phyloP scores from a whole-genome alignment of 2,888 invertebrate genomes.

The Clepsis dumicolana region DNA sequence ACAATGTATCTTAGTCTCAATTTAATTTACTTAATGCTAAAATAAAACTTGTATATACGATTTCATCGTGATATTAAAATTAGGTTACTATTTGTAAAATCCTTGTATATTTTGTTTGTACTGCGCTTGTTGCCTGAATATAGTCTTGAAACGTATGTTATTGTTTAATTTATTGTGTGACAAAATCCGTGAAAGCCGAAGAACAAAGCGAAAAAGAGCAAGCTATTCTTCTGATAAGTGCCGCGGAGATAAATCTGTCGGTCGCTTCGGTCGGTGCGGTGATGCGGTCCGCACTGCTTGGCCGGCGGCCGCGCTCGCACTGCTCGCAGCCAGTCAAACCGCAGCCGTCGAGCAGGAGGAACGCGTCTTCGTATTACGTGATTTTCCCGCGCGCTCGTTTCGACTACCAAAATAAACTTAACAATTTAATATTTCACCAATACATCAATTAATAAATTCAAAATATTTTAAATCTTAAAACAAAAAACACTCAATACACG shows the following conservation, averaged over 20 bases:
- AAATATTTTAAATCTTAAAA: background rate
- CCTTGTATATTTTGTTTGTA: constrained; percentile 56
- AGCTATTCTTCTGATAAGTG: constrained; percentile 44
- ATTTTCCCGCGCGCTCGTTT: constrained; percentile 62
- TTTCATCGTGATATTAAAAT: constrained; percentile 77
- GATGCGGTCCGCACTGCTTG: constrained; percentile 27
- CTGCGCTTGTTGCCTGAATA: constrained; percentile 71
- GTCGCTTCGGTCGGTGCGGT: constrained; percentile 10
- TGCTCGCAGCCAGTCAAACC: constrained; percentile 62
- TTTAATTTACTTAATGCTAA: constrained; percentile 55
- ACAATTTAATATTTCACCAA: background rate
- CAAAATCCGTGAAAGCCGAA: background rate
- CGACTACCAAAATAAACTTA: constrained; percentile 48
- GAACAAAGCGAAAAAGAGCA: background rate
- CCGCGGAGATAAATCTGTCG: constrained; percentile 20
- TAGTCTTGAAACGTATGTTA: constrained; percentile 51
- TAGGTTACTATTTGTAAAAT: constrained; percentile 58
- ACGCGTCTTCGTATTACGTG: constrained; percentile 57
- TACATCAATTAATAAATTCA: background rate
- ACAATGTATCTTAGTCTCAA: constrained; percentile 20
- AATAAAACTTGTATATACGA: constrained; percentile 74
- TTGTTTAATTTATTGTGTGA: constrained; percentile 20
- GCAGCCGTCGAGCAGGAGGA: constrained; percentile 59
- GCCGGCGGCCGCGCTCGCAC: constrained; percentile 43
- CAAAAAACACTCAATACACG: background rate